Percentiles rank a stretch among this genome's conserved stretches.
These are phyloP conservation scores for Eudyptes chrysolophus DNA, from an alignment of 2,113 vertebrate genomes.

Conservation along the genomic window DNA sequence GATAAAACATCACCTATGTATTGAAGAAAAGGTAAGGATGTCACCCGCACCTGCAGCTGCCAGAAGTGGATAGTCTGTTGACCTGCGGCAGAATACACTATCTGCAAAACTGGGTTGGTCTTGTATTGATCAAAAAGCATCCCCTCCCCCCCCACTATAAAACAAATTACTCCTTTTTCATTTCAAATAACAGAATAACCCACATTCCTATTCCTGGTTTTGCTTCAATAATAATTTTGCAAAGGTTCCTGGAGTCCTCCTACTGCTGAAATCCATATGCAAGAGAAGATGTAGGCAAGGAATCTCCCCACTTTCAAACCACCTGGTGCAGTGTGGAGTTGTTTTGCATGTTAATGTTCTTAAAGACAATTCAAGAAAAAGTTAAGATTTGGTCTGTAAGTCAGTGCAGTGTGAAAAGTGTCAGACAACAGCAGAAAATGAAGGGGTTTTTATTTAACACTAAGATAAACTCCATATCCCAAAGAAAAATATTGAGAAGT, in stretches of 20 bases:
- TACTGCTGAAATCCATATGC: background rate
- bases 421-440: background rate
- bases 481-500: background rate
- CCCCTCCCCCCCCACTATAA: background rate
- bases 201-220: background rate
- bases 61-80: background rate
- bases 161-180: background rate
- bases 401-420: background rate
- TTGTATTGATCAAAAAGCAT: background rate
- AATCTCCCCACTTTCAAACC: background rate
- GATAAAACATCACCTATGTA: constrained; percentile 47
- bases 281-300: background rate
- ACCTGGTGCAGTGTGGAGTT: background rate
- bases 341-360: background rate
- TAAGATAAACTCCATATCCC: background rate
- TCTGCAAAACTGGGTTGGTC: background rate
- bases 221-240: background rate
- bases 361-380: background rate
- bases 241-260: background rate
- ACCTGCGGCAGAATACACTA: background rate
- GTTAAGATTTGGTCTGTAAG: background rate
- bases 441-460: background rate
- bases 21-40: constrained; percentile 47
- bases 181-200: background rate
- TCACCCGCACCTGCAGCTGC: constrained; percentile 46